Base-by-base conservation (phyloP, 1,140 invertebrate genomes). In the Drosophila lowei region DNA sequence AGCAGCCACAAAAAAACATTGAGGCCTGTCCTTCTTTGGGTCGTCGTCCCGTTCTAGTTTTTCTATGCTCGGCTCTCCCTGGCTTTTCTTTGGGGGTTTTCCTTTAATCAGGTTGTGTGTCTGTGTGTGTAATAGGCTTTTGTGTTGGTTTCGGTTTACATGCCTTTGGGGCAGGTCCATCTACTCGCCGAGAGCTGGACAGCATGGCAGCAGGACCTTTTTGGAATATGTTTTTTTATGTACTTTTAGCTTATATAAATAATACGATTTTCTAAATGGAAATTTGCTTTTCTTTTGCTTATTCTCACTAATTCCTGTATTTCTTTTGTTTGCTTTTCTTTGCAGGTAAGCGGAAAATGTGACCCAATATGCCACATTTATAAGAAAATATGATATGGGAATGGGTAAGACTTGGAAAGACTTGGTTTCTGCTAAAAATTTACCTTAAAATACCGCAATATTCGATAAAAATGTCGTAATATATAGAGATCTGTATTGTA, bases 61-160 rank as follows among this genome's bases (percentile, higher is more conserved):
- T 66, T 67, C 64, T 34, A 68, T 34, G 34, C 63, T 68, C 23
- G 38, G 34, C 55, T 68, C 44, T 23, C 30, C 30, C 2, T 21
- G 34, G 34, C 21, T 13, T 16, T 67, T 48, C 50, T 34, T 56
- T 49, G 56, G 15, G 25, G 47, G 34, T 50, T 46, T 61, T 54
- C 42, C 34, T 58, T 28, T 21, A 38, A 38, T 28, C 43, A 13
- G 30, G 16, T 59, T 56, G 15, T 59, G 49, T 60, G 55, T 60
- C 47, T 41, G 25, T 49, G 38, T 61, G 28, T 15, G 48, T 71
- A 88, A 86, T 88, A 81, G 83, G 77, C 64, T 86, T 81, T 86
- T 74, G 63, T 65, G 56, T 41, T 44, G 48, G 57, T 86, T 56
- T 75, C 61, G 41, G 61, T 62, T 73, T 58, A 66, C 72, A 67